Evolutionary conservation across 2,113 vertebrate species (phyloP).

Genomic region (Megaptera novaeangliae): DNA sequence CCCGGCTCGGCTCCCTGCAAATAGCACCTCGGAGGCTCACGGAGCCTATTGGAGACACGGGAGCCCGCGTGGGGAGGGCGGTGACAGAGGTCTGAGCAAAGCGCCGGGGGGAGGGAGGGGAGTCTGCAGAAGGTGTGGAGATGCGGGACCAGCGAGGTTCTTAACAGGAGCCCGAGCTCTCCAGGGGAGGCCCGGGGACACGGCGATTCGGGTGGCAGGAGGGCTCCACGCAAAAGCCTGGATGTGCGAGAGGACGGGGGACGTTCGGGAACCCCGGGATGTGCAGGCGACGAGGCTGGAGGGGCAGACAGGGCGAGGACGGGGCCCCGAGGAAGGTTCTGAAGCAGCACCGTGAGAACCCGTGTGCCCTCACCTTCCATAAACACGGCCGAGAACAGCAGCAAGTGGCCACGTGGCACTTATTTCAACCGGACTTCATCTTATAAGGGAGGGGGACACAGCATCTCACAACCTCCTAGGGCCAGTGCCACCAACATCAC

Average conservation of each 20-base stretch:
- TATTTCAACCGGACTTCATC: conserved; percentile 2
- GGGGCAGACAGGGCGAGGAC: background rate
- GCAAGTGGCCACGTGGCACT: background rate
- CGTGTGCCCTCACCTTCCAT: background rate
- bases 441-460: background rate
- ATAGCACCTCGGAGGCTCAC: background rate
- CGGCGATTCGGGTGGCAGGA: background rate
- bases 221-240: background rate
- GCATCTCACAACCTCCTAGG: background rate
- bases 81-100: background rate
- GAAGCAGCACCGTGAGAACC: background rate
- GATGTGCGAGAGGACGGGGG: background rate
- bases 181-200: too few relatives aligned
- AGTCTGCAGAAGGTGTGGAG: background rate
- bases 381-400: background rate
- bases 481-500: background rate
- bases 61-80: too few relatives aligned
- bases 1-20: background rate
- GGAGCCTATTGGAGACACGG: background rate
- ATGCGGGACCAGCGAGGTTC: background rate
- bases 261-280: background rate
- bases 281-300: background rate
- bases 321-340: background rate
- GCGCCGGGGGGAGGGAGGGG: background rate
- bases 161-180: background rate